Conservation (phyloP, 2,113 vertebrate species). For the Istiophorus platypterus region DNA sequence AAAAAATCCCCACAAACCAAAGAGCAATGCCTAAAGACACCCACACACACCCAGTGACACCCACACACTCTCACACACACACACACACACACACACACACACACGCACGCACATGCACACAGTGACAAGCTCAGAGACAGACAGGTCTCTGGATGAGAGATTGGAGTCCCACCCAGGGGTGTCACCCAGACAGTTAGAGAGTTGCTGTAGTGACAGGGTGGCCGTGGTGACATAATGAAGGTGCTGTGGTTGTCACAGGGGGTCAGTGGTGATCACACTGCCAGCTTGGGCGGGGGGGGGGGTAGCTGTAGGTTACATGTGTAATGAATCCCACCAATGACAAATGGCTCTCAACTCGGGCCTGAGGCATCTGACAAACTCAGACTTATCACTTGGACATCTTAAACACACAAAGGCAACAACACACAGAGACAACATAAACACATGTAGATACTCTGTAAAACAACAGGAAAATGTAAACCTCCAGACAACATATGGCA, state of each 20-base stretch:
- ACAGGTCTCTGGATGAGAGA: slow-evolving; percentile 82
- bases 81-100: slow-evolving; percentile 32
- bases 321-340: slow-evolving; percentile 99
- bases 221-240: slow-evolving; percentile 99
- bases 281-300: slow-evolving; percentile 79
- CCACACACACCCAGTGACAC: slow-evolving; percentile 15
- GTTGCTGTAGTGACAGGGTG: slow-evolving; percentile 87
- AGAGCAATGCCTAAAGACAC: slow-evolving; percentile 16
- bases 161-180: slow-evolving; percentile 83
- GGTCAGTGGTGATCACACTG: slow-evolving; percentile 98
- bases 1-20: slow-evolving; percentile 34
- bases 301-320: slow-evolving; percentile 89
- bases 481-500: not conserved
- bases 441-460: not conserved
- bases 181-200: slow-evolving; percentile 86
- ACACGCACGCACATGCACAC: slow-evolving; percentile 52
- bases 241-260: slow-evolving; percentile 97
- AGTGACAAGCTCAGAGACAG: slow-evolving; percentile 72
- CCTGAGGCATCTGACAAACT: slow-evolving; percentile 98
- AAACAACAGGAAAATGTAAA: not conserved
- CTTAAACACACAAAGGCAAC: slow-evolving; percentile 22
- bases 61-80: slow-evolving; percentile 31
- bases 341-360: slow-evolving; percentile 95
- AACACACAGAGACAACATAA: slow-evolving; percentile 4
- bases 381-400: slow-evolving; percentile 86